Percentiles rank a stretch among this genome's conserved stretches.
Evolutionary conservation across 2,797 vertebrate species (phyloP).

Genomic region (Paramormyrops hopkinsi): DNA sequence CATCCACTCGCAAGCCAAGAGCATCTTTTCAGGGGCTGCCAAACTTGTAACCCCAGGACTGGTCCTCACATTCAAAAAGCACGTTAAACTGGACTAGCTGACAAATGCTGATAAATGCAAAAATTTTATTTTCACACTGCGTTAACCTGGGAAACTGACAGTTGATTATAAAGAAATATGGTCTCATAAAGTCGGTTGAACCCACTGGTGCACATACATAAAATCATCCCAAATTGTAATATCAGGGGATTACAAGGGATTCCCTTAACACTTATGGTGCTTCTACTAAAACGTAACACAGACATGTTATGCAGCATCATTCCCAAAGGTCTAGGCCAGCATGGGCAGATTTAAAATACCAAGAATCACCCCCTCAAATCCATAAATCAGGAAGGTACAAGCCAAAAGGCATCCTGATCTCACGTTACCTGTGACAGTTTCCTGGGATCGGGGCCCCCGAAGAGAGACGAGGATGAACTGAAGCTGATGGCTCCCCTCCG

Average conservation of each 20-base stretch:
- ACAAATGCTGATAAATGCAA: background rate
- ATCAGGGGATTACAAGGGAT: background rate
- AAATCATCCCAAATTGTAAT: background rate
- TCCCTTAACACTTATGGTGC: background rate
- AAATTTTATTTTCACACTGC: background rate
- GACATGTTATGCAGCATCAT: background rate
- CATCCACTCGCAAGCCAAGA: background rate
- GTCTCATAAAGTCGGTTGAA: background rate
- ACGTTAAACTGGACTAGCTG: background rate
- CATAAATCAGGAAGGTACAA: background rate
- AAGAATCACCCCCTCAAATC: background rate
- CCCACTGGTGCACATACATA: background rate
- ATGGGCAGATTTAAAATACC: background rate
- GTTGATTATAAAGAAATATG: background rate
- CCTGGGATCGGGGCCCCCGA: conserved; percentile 73
- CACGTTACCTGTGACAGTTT: conserved; percentile 70
- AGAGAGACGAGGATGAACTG: conserved; percentile 74
- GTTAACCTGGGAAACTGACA: background rate
- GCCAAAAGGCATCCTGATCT: background rate
- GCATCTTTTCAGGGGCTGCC: background rate
- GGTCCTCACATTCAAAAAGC: background rate
- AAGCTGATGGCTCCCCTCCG: conserved; percentile 79
- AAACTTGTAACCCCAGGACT: background rate
- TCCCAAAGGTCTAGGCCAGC: background rate
- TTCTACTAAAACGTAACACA: background rate